Evolutionary conservation across 2,113 vertebrate genomes (phyloP), one percentile per base, ranked within the genome.

Genomic region (Dicaeum eximium): DNA sequence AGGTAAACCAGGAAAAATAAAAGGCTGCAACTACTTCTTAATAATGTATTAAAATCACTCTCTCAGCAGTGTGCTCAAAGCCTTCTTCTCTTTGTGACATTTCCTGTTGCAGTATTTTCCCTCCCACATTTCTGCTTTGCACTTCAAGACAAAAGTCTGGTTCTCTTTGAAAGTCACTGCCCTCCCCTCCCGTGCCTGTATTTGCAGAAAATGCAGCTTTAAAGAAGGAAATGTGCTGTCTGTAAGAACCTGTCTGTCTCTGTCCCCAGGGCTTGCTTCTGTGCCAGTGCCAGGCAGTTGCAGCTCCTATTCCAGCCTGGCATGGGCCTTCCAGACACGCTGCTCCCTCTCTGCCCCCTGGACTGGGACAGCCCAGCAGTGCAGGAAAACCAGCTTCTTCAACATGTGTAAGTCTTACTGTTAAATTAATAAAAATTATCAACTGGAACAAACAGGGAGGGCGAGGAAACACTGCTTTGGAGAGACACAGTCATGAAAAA

Each of bases 341-440:
- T 97, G 91, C 70, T 96, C 86, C 54, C 84, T 95, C 72, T 90
- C 91, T 71, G 35, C 79, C 21, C 77, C 90, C 56, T 77, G 60
- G 62, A 92, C 78, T 23, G 75, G 86, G 45, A 84, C 21, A 2
- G 8, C 97, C 1, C 21, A 97, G 67, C 98, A 97, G 11, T 12
- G 88, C 86, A 97, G 98, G 51, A 60, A 42, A 9, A 96, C 88
- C 94, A 98, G 97, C 24, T 98, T 98, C 96, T 98, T 98, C 95
- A 97, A 97, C 24, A 94, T n/a, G 0, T 64, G 98, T 98, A 94
- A 97, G 98, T 96, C 40, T 38, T 38, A 38, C 38, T 38, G 38
- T 38, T 38, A 9, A 38, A 38, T 38, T 38, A 38, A 31, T 57
- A 30, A 20, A 72, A 67, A 12, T 56, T 40, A 11, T 18, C 37